Base-by-base conservation (phyloP, 2,113 vertebrate species). In the Percina caprodes region DNA sequence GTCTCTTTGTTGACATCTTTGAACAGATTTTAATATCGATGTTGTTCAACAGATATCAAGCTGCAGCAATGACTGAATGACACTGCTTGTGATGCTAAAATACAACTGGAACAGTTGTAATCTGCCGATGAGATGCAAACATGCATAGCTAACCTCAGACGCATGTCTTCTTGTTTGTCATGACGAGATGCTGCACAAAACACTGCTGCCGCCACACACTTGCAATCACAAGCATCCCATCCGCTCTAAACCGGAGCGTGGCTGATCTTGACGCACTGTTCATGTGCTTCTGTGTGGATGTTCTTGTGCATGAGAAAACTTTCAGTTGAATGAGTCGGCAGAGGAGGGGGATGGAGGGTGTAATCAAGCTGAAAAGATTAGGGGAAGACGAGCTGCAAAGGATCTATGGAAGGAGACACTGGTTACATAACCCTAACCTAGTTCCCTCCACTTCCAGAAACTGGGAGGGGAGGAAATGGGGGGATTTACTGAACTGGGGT, bases 331-430 rank as follows among this genome's bases (percentile, higher is more conserved):
- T 89, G 92, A 91, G 82, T 85, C 21, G 79, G 63, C 85, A 80
- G 84, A 84, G 79, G 82, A 84, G 87, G 85, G 68, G 77, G 87
- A 85, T 73, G 88, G 82, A 82, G 82, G 86, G 91, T 79, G 87
- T 86, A 92, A 94, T 94, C 90, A 93, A 94, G 93, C 94, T 91
- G 93, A 94, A 94, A 85, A 92, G 92, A 94, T 94, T 94, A 94
- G 86, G 85, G 84, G 88, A 94, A 92, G 94, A 92, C 65, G 91
- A 93, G 89, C 86, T 86, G 79, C 90, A 78, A 89, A 92, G 86
- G 85, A 91, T 92, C 87, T 91, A 89, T 93, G 87, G 83, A 92
- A 89, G 82, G 82, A 92, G 94, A 93, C 91, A 93, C 39, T 56
- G 71, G 91, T 95, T 95, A 94, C 83, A 70, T 95, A 95, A 95